Conservation (phyloP, 2,797 vertebrate genomes). For the Molothrus aeneus region DNA sequence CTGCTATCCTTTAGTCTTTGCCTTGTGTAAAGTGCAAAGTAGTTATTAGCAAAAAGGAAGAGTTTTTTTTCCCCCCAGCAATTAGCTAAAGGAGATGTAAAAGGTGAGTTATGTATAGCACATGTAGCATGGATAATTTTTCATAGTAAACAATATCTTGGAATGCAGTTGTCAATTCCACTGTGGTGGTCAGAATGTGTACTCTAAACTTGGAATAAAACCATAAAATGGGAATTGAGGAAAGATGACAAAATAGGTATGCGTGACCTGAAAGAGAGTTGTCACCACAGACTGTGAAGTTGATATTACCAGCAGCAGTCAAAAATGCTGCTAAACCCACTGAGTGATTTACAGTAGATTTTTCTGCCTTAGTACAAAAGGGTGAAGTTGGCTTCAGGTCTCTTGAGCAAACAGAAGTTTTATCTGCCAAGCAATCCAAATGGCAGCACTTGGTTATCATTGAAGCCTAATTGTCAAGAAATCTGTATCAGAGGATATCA, state of each 20-base stretch:
- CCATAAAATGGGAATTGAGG: neutral
- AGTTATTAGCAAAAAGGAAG: neutral
- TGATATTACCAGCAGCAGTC: neutral
- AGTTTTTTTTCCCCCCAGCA: neutral
- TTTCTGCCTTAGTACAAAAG: neutral
- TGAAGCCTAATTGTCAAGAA: neutral
- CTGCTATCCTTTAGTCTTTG: neutral
- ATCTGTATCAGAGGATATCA: conserved; percentile 21
- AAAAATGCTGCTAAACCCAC: neutral
- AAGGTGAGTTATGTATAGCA: neutral
- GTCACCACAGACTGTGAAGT: neutral
- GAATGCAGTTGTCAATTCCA: neutral
- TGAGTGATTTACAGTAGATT: neutral
- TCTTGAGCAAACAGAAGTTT: neutral
- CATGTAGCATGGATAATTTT: neutral
- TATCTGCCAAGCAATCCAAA: neutral
- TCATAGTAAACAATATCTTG: neutral
- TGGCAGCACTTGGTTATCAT: neutral
- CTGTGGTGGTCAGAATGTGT: neutral
- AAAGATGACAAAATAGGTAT: neutral
- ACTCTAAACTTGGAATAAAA: neutral
- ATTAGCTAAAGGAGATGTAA: neutral
- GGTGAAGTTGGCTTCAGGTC: neutral
- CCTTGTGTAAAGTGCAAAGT: neutral
- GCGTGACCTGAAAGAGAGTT: neutral